Conservation (phyloP, 2,797 vertebrate species). For the Mareca strepera region DNA sequence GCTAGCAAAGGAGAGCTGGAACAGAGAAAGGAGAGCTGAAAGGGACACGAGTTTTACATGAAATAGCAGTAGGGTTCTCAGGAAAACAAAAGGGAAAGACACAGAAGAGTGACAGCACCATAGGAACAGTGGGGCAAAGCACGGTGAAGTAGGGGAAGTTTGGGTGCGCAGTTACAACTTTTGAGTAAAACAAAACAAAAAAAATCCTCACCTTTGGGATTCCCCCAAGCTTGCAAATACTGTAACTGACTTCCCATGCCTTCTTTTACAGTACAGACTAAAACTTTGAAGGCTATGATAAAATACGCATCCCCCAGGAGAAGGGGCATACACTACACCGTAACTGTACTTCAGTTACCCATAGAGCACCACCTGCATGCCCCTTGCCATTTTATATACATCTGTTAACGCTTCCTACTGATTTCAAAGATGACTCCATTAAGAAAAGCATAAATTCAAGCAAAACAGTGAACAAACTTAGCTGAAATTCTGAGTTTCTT, state of each 20-base stretch:
- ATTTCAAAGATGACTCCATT: background rate
- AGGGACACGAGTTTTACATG: background rate
- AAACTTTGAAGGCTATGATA: background rate
- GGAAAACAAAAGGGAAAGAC: background rate
- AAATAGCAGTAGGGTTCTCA: background rate
- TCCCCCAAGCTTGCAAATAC: background rate
- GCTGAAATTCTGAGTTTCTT: background rate
- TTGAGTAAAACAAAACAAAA: background rate
- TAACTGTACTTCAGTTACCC: background rate
- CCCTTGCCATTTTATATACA: background rate
- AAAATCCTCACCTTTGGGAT: background rate
- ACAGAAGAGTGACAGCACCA: background rate
- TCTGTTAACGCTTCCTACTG: background rate
- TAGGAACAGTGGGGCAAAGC: background rate
- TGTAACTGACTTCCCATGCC: accelerated
- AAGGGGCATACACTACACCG: background rate
- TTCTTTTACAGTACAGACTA: background rate
- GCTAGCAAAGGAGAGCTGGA: background rate
- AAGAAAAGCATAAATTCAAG: background rate
- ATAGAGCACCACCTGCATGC: background rate
- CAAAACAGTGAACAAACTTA: background rate
- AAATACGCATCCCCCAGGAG: background rate
- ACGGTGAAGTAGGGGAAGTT: background rate
- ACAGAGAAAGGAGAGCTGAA: background rate
- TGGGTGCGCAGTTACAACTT: background rate